Evolutionary conservation across 2,797 vertebrate genomes (phyloP), one percentile per base, ranked within the genome.

Genomic region (Pseudopleuronectes americanus): DNA sequence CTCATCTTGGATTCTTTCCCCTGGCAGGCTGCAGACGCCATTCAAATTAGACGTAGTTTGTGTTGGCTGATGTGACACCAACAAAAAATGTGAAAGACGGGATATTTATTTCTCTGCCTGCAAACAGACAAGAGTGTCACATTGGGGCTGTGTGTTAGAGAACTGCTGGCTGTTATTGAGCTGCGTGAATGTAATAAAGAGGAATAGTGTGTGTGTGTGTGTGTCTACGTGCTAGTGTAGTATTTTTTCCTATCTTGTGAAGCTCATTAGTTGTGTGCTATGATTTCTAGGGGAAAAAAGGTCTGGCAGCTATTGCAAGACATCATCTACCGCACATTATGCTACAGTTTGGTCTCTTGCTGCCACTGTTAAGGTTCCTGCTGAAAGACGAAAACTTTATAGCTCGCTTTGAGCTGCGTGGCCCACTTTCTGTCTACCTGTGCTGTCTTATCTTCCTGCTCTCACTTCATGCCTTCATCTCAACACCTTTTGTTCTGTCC

Each of bases 41-140:
- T 77, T 82, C 75, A 68, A 76, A 81, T 71, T 75, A 64, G 68
- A 52, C 58, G 43, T 51, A 69, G 67, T 69, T 72, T 58, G 21
- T 71, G 71, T 22, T 38, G 49, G 68, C 68, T 60, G 58, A 66
- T 64, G 52, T 36, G 64, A 57, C 74, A 59, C 9, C 58, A 57
- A 45, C 62, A 76, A 48, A 65, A 41, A 66, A 47, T 56, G 41
- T 53, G 47, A 66, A 70, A 73, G 28, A 68, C 3, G 4, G 41
- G 53, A 64, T 79, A 57, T 87, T 72, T 62, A 73, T 87, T 71
- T 58, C 48, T 70, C 36, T 10, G 21, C 52, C 62, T 69, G 57
- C 63, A 59, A 68, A 81, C 63, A 76, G 65, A 70, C n/a, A 49
- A 4, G 19, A n/a, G 52, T 77, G 70, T 62, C 58, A 60, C 62